Evolutionary conservation across 2,113 vertebrate genomes (phyloP).

Genomic region (Rhinogobius similis): DNA sequence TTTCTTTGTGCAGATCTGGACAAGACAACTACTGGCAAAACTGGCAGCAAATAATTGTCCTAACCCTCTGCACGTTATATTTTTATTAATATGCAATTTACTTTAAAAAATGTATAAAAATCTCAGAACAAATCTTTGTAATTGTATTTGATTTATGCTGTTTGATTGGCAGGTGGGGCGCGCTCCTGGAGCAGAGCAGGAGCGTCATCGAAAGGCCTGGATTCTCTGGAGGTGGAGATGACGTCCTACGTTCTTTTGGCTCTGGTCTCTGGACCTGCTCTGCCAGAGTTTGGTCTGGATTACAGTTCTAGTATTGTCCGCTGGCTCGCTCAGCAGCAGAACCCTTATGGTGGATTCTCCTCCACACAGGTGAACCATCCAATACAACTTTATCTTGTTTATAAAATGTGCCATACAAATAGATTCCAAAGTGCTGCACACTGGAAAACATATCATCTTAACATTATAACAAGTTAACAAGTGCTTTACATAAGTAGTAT

Average conservation of each 20-base stretch:
- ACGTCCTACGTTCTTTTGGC: conserved; percentile 82
- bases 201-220: conserved; percentile 42
- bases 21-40: neutral
- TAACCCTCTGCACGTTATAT: no score
- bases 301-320: conserved; percentile 75
- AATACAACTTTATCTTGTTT: no score
- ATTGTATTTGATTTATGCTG: neutral
- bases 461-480: no score
- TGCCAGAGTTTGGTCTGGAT: conserved; percentile 62
- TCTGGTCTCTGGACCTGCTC: conserved; percentile 68
- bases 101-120: no score
- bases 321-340: conserved; percentile 84
- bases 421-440: no score
- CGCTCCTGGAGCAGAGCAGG: conserved; percentile 66
- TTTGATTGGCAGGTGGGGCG: conserved; percentile 51
- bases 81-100: no score
- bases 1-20: neutral
- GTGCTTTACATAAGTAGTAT: no score
- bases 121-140: neutral
- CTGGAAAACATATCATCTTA: no score
- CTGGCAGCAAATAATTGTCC: no score
- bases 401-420: no score
- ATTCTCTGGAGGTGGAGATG: conserved; percentile 81
- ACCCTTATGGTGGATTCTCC: conserved; percentile 83
- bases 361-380: conserved; percentile 82